phyloP scores from a whole-genome alignment of 2,888 invertebrate genomes.

The Ennomos erosarius region DNA sequence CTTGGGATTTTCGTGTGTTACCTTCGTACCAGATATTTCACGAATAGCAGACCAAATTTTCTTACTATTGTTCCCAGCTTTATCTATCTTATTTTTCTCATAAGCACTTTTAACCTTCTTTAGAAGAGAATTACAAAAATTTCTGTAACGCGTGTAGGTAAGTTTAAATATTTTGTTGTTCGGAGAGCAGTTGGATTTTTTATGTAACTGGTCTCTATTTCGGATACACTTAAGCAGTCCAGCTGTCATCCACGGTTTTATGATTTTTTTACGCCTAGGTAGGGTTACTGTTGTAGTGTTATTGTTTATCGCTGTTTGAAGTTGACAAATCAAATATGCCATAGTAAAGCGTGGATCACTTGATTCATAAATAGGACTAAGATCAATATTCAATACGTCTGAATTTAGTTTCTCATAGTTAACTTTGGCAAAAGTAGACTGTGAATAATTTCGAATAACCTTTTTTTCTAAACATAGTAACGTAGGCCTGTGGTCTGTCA shows the following conservation, averaged over 20 bases:
- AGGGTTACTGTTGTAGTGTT: not conserved
- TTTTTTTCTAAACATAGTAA: not conserved
- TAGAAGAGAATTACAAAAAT: slow-evolving; percentile 20
- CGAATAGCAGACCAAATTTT: slow-evolving; percentile 17
- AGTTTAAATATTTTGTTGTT: slow-evolving; percentile 6
- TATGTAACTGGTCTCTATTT: slow-evolving; percentile 15
- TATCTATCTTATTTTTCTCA: slow-evolving; percentile 15
- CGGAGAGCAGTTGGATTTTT: slow-evolving; percentile 10
- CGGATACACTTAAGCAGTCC: slow-evolving; percentile 14
- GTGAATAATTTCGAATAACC: not conserved
- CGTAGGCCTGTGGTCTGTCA: slow-evolving; percentile 3
- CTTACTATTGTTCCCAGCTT: slow-evolving; percentile 15
- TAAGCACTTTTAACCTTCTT: slow-evolving; percentile 13
- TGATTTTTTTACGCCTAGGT: slow-evolving; percentile 5
- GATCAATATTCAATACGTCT: slow-evolving; percentile 3
- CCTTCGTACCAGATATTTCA: slow-evolving; percentile 7
- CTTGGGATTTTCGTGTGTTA: not conserved
- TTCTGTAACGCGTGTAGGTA: slow-evolving; percentile 24
- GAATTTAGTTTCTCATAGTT: not conserved
- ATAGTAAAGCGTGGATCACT: slow-evolving; percentile 1
- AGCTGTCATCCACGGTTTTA: slow-evolving; percentile 9
- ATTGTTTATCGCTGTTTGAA: not conserved
- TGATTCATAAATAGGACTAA: slow-evolving; percentile 8
- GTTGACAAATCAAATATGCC: not conserved
- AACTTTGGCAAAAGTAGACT: not conserved